Evolutionary conservation across 2,888 invertebrate species (phyloP).

Genomic region (Scaptodrosophila latifasciaeformis): DNA sequence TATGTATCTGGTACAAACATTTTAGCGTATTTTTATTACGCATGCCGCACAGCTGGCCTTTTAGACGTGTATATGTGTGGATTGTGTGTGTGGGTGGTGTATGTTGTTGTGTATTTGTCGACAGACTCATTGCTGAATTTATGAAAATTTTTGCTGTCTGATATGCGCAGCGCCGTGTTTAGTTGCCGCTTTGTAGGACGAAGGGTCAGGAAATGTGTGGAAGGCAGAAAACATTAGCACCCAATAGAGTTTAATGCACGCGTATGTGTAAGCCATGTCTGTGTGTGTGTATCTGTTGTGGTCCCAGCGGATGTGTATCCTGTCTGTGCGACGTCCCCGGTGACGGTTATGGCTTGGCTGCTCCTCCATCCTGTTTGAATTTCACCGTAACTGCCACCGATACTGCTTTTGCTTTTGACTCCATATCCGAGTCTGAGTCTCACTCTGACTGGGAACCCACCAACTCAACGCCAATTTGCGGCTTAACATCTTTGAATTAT

Average conservation of each 20-base stretch:
- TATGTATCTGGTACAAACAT: constrained; percentile 64
- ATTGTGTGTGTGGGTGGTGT: constrained; percentile 8
- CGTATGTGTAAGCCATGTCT: neutral
- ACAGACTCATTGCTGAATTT: constrained; percentile 63
- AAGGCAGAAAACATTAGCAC: constrained; percentile 58
- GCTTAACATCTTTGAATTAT: constrained; percentile 69
- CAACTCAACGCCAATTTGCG: constrained; percentile 61
- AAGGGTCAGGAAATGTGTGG: constrained; percentile 4
- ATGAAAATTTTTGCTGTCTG: constrained; percentile 58
- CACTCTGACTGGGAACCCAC: neutral
- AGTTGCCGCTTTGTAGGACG: neutral
- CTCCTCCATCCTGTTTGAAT: neutral
- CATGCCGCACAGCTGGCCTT: constrained; percentile 24
- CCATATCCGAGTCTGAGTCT: constrained; percentile 18
- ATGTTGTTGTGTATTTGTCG: constrained; percentile 40
- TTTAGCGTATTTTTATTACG: constrained; percentile 69
- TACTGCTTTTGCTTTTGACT: too few species aligned
- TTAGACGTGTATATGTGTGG: neutral
- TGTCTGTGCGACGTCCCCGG: constrained; percentile 46
- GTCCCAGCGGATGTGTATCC: constrained; percentile 60
- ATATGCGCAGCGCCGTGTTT: constrained; percentile 30
- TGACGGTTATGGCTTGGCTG: neutral
- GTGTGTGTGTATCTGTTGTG: constrained; percentile 15
- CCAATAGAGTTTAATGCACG: constrained; percentile 64
- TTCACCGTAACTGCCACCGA: too few species aligned